Conservation (phyloP, 2,113 vertebrate genomes). For the Aspiorhynchus laticeps region DNA sequence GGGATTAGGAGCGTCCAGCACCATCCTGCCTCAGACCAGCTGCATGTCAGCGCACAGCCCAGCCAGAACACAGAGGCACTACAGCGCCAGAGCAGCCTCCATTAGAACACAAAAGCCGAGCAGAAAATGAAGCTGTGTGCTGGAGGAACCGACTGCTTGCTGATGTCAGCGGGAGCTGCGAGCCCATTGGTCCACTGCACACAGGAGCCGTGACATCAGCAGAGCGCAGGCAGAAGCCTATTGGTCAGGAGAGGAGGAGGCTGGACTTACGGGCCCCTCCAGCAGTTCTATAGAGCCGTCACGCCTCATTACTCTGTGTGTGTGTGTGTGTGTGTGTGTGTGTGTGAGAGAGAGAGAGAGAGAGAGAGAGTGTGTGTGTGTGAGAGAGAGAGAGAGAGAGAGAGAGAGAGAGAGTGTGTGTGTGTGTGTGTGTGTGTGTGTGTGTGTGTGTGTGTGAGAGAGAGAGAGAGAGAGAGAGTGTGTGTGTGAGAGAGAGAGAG, state of each 20-base stretch:
- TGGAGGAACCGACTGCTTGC: constrained; percentile 90
- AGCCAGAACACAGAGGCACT: constrained; percentile 81
- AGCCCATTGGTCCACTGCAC: constrained; percentile 79
- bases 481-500: no score
- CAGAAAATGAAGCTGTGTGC: constrained; percentile 94
- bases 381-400: no score
- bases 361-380: no score
- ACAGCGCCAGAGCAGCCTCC: constrained; percentile 92
- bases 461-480: no score
- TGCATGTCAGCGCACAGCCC: constrained; percentile 97
- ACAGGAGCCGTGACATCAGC: constrained; percentile 77
- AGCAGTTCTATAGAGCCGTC: constrained; percentile 58
- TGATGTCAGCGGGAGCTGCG: constrained; percentile 82
- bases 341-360: no score
- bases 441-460: no score
- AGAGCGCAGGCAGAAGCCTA: constrained; percentile 63
- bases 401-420: no score
- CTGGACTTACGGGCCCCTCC: constrained; percentile 48
- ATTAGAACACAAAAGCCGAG: constrained; percentile 91
- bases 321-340: not conserved
- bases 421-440: no score
- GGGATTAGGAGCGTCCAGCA: constrained; percentile 93
- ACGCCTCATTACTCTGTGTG: constrained; percentile 41
- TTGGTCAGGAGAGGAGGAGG: constrained; percentile 68
- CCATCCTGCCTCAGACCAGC: constrained; percentile 93